phyloP scores from a whole-genome alignment of 1,140 invertebrate species.

The Diachasmimorpha longicaudata region DNA sequence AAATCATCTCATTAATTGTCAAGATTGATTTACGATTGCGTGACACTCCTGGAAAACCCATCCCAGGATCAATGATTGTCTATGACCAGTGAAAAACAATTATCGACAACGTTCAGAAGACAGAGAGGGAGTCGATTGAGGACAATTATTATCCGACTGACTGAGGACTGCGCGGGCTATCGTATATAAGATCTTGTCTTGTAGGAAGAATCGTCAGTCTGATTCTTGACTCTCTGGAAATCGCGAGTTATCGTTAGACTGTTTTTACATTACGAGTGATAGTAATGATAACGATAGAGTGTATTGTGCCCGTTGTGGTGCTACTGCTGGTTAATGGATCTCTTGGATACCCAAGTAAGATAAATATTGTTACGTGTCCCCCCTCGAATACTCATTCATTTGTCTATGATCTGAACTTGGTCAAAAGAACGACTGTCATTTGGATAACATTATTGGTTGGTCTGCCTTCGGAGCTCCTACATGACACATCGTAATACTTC shows the following conservation, averaged over 20 bases:
- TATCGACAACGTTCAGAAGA: not conserved
- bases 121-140: not conserved
- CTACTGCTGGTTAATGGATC: constrained; percentile 33
- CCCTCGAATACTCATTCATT: no score
- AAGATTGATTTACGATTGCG: not conserved
- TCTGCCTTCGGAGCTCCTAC: no score
- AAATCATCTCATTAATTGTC: not conserved
- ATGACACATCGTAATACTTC: no score
- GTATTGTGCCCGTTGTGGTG: constrained; percentile 43
- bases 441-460: no score
- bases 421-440: no score
- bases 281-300: constrained; percentile 40
- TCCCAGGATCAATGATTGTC: not conserved
- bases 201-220: constrained; percentile 40
- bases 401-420: no score
- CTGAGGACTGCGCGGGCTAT: constrained; percentile 23
- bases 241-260: constrained; percentile 10
- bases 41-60: constrained; percentile 18
- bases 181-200: constrained; percentile 50
- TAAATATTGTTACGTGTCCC: no score
- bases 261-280: constrained; percentile 3
- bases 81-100: not conserved
- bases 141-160: constrained; percentile 13
- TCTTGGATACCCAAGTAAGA: constrained; percentile 41
- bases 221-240: constrained; percentile 38